Evolutionary conservation across 1,140 invertebrate species (phyloP).

Genomic region (Orussus abietinus): DNA sequence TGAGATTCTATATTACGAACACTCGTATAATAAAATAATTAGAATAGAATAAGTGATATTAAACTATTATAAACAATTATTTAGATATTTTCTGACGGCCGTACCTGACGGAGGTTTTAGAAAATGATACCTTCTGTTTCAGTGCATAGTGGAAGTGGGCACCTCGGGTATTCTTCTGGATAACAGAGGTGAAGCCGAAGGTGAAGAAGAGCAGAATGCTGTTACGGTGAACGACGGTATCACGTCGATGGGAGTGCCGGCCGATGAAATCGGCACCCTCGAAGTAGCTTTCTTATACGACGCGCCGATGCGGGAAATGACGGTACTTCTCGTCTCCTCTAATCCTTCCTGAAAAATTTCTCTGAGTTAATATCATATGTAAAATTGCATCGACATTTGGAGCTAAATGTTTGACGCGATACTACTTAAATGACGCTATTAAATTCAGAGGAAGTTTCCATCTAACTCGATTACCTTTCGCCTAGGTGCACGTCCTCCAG

Average conservation of each 20-base stretch:
- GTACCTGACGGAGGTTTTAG: too few species aligned
- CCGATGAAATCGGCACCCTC: conserved; percentile 66
- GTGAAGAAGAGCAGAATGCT: conserved; percentile 38
- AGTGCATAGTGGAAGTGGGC: conserved; percentile 51
- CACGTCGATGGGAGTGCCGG: conserved; percentile 35
- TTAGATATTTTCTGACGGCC: too few species aligned
- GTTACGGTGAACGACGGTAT: conserved; percentile 35
- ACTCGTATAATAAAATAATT: too few species aligned
- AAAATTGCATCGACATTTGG: neutral
- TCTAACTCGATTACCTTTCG: neutral
- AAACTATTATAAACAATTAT: too few species aligned
- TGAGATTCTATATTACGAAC: too few species aligned
- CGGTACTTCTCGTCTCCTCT: conserved; percentile 51
- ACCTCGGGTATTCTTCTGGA: conserved; percentile 40
- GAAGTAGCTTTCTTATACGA: conserved; percentile 88
- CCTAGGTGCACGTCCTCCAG: conserved; percentile 73
- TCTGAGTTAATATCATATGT: neutral
- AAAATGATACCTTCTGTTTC: too few species aligned
- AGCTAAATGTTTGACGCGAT: neutral
- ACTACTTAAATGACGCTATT: conserved; percentile 5
- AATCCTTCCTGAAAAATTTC: too few species aligned
- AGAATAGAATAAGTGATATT: too few species aligned
- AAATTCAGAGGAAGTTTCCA: neutral
- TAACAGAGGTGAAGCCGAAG: conserved; percentile 39
- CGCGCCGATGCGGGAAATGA: conserved; percentile 84